Evolutionary conservation across 2,113 vertebrate species (phyloP).

Genomic region (Panthera tigris): DNA sequence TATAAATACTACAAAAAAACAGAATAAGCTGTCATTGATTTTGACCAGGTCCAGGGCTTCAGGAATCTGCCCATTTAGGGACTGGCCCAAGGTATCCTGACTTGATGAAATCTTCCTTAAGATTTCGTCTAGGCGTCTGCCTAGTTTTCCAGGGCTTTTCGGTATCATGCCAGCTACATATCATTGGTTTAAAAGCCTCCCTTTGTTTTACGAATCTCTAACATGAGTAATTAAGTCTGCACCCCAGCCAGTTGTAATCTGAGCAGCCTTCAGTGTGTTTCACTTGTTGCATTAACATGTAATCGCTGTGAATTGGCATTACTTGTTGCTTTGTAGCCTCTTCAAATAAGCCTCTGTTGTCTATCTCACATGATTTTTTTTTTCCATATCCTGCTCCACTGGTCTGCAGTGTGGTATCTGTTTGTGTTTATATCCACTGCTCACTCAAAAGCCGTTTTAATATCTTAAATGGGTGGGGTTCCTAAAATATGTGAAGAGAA

Average conservation of each 20-base stretch:
- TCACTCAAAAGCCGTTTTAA: not conserved
- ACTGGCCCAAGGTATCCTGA: not conserved
- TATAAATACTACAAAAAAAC: slow-evolving; percentile 35
- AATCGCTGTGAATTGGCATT: slow-evolving; percentile 59
- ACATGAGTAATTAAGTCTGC: slow-evolving; percentile 71
- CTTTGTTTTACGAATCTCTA: slow-evolving; percentile 71
- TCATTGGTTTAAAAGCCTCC: slow-evolving; percentile 59
- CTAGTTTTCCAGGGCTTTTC: slow-evolving; percentile 44
- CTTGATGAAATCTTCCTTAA: not conserved
- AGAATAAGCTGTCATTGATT: slow-evolving; percentile 28
- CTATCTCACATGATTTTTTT: slow-evolving; percentile 55
- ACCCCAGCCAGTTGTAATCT: slow-evolving; percentile 57
- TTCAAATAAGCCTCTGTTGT: slow-evolving; percentile 62
- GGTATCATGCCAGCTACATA: slow-evolving; percentile 28
- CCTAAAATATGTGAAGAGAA: slow-evolving; percentile 25
- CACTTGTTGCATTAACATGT: slow-evolving; percentile 65
- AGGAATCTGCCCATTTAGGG: not conserved
- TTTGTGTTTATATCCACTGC: not conserved
- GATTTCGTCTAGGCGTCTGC: slow-evolving; percentile 27
- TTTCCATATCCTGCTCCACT: not conserved
- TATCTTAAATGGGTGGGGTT: not conserved
- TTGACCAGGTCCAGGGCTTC: slow-evolving; percentile 21
- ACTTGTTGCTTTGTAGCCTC: slow-evolving; percentile 58
- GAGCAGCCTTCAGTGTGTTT: slow-evolving; percentile 61
- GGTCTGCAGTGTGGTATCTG: not conserved